Conservation (phyloP, 1,140 invertebrate species). For the Ganaspis sp. region DNA sequence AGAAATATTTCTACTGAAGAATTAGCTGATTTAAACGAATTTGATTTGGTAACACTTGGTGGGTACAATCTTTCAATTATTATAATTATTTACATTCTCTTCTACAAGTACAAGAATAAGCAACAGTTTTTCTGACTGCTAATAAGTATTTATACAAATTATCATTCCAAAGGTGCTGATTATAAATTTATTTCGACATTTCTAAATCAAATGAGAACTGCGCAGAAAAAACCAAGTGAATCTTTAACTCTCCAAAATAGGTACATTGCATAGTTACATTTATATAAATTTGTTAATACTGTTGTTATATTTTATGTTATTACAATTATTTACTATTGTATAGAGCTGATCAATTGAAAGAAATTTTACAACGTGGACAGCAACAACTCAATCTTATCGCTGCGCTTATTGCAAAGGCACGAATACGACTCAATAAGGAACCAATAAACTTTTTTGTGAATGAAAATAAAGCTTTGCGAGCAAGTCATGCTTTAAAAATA, state of each 20-base stretch:
- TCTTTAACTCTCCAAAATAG: neutral
- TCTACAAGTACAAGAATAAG: neutral
- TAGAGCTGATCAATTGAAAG: conserved; percentile 50
- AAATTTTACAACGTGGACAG: conserved; percentile 48
- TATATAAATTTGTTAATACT: no score
- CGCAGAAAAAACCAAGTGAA: neutral
- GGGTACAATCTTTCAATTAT: no score
- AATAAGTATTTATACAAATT: neutral
- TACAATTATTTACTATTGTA: conserved; percentile 39
- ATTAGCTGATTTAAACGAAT: conserved; percentile 49
- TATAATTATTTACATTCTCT: neutral
- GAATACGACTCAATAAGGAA: conserved; percentile 43
- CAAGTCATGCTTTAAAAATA: conserved; percentile 48
- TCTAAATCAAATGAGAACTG: neutral
- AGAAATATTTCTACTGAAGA: conserved; percentile 56
- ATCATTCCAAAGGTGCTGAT: conserved; percentile 6
- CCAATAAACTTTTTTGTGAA: conserved; percentile 50
- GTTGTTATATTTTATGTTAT: conserved; percentile 46
- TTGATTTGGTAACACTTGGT: conserved; percentile 61
- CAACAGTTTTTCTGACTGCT: no score
- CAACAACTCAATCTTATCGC: conserved; percentile 50
- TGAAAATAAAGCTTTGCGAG: conserved; percentile 46
- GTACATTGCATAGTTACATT: no score
- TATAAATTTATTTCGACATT: neutral
- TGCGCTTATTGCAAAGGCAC: conserved; percentile 47